Percentiles rank a stretch among this genome's conserved stretches.
Evolutionary conservation across 2,888 invertebrate species (phyloP).

Genomic region (Melanophora roralis): DNA sequence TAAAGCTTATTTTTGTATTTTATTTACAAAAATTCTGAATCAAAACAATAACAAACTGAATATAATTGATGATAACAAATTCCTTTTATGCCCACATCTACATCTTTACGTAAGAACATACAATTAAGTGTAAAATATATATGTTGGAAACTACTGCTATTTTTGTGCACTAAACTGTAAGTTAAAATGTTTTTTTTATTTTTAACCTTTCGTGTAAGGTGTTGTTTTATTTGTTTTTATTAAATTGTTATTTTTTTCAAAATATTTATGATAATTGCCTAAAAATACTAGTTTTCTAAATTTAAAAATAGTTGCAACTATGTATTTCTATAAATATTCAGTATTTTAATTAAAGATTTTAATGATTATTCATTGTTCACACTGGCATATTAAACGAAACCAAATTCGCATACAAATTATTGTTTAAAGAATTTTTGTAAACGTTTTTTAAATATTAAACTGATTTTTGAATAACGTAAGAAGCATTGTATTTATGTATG

Average conservation of each 20-base stretch:
- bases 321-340: not conserved
- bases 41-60: too few relatives aligned
- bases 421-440: too few relatives aligned
- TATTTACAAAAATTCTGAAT: too few relatives aligned
- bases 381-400: not conserved
- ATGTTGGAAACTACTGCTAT: too few relatives aligned
- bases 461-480: too few relatives aligned
- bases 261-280: not conserved
- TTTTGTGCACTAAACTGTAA: constrained; percentile 1
- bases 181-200: constrained; percentile 8
- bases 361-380: not conserved
- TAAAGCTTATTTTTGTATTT: too few relatives aligned
- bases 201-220: constrained; percentile 46
- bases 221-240: too few relatives aligned
- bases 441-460: too few relatives aligned
- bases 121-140: constrained; percentile 16
- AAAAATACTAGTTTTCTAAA: not conserved
- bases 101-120: not conserved
- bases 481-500: too few relatives aligned
- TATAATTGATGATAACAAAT: not conserved
- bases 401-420: not conserved
- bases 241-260: too few relatives aligned
- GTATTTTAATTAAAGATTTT: not conserved
- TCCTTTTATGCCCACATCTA: constrained; percentile 10
- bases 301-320: not conserved